phyloP scores from a whole-genome alignment of 37 sponge, comb jelly and placozoan species.

The Geodia barretti region DNA sequence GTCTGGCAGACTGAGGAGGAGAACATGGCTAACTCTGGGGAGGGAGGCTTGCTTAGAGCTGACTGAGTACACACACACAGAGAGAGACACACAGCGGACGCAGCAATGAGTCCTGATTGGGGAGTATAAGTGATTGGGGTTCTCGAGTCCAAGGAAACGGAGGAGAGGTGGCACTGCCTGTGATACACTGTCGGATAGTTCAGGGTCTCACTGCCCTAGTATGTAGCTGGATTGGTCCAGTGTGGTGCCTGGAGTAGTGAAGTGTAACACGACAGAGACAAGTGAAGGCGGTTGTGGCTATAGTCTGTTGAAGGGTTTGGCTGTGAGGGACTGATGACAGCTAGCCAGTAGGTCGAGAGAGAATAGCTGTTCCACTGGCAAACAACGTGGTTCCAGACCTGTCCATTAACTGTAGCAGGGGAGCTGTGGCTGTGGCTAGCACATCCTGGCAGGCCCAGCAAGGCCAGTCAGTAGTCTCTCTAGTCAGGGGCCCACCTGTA shows the following conservation, averaged over 20 bases:
- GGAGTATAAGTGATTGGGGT: not conserved
- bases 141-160: not conserved
- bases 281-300: not conserved
- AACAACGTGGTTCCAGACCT: not conserved
- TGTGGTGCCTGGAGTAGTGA: too few species aligned
- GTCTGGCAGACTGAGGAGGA: not conserved
- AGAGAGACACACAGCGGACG: too few species aligned
- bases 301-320: too few species aligned
- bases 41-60: too few species aligned
- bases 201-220: too few species aligned
- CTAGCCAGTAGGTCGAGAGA: not conserved
- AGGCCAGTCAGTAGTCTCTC: not conserved
- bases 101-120: not conserved
- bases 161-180: not conserved
- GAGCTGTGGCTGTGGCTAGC: not conserved
- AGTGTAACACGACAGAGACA: too few species aligned
- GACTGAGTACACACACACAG: too few species aligned
- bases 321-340: not conserved
- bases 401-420: not conserved
- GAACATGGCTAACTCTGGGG: not conserved
- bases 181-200: not conserved
- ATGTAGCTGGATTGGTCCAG: too few species aligned
- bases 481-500: constrained; percentile 1
- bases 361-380: not conserved
- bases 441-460: not conserved